These are phyloP conservation scores for Bombus consobrinus DNA, from an alignment of 1,140 invertebrate genomes.

Conservation along the genomic window DNA sequence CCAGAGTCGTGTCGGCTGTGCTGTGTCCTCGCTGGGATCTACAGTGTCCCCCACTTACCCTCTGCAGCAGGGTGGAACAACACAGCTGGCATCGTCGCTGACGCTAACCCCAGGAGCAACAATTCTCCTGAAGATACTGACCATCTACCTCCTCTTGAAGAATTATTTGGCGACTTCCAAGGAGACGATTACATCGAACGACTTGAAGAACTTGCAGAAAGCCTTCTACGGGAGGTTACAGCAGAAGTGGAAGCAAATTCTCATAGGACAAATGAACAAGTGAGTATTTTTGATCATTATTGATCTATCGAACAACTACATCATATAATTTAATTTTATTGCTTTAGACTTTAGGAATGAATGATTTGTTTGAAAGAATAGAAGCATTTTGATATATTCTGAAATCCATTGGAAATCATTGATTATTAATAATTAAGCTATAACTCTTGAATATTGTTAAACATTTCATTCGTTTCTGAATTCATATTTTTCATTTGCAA, in stretches of 20 bases:
- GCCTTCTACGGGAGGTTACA: slow-evolving; percentile 91
- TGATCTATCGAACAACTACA: background rate
- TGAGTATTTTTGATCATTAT: slow-evolving; percentile 57
- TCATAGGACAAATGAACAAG: slow-evolving; percentile 84
- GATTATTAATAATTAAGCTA: background rate
- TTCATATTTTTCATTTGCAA: slow-evolving; percentile 27
- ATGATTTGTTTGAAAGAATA: slow-evolving; percentile 22
- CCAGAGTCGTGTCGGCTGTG: slow-evolving; percentile 84
- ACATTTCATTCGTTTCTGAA: slow-evolving; percentile 57
- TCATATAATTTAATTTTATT: background rate
- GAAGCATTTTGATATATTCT: background rate
- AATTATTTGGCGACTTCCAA: slow-evolving; percentile 88
- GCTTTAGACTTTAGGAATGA: slow-evolving; percentile 10
- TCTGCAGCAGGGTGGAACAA: slow-evolving; percentile 91
- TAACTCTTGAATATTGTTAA: background rate
- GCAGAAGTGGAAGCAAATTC: slow-evolving; percentile 87
- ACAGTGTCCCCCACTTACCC: slow-evolving; percentile 88
- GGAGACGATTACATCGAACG: slow-evolving; percentile 86
- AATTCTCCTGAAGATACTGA: slow-evolving; percentile 87
- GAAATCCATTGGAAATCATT: background rate
- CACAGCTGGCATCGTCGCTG: slow-evolving; percentile 84
- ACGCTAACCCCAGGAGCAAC: slow-evolving; percentile 77
- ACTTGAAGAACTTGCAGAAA: slow-evolving; percentile 90
- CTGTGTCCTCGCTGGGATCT: slow-evolving; percentile 86
- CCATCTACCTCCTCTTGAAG: slow-evolving; percentile 91